phyloP scores from a whole-genome alignment of 2,888 invertebrate species.

The Luperina testacea region DNA sequence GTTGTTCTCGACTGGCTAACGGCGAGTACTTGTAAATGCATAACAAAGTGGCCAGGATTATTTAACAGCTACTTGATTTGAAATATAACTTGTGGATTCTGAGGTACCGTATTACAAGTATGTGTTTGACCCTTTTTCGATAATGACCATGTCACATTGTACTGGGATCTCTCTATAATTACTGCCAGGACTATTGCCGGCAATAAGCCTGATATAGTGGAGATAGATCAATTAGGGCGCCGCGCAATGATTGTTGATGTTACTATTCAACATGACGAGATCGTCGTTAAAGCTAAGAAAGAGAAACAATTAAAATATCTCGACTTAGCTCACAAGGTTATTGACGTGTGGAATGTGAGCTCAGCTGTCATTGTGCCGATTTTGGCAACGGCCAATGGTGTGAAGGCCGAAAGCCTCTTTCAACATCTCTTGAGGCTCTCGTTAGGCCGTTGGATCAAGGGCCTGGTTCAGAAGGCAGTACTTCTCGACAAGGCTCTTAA shows the following conservation, averaged over 20 bases:
- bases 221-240: neutral
- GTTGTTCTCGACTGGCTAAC: neutral
- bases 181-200: neutral
- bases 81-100: neutral
- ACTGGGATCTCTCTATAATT: neutral
- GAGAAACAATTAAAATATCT: neutral
- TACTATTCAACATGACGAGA: neutral
- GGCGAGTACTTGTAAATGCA: neutral
- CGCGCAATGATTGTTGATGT: neutral
- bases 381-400: too few species aligned
- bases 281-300: neutral
- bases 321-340: too few species aligned
- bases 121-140: neutral
- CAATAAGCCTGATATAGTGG: neutral
- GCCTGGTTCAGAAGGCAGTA: neutral
- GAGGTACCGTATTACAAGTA: neutral
- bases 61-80: neutral
- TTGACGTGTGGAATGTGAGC: too few species aligned
- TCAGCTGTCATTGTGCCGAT: too few species aligned
- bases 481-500: neutral
- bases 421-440: neutral
- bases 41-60: conserved; percentile 5
- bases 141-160: neutral
- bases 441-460: neutral
- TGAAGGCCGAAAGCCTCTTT: neutral